These are phyloP conservation scores for Stictocephala bisonia DNA, from an alignment of 2,888 invertebrate species.

Conservation along the genomic window DNA sequence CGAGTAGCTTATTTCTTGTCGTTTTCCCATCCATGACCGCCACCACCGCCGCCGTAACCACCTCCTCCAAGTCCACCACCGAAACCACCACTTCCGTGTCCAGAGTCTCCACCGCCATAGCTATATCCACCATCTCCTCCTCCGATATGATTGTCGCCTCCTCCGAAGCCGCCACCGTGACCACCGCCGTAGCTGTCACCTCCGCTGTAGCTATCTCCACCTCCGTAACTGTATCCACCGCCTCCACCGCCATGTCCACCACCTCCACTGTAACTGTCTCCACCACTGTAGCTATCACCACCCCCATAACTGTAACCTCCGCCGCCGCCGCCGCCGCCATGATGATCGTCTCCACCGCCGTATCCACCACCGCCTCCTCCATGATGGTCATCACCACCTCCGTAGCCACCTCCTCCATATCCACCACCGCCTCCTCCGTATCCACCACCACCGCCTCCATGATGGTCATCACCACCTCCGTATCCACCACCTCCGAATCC, in stretches of 20 bases:
- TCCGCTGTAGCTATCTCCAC: constrained; percentile 42
- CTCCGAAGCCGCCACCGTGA: constrained; percentile 35
- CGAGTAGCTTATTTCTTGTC: constrained; percentile 44
- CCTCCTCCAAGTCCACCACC: constrained; percentile 33
- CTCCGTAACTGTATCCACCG: constrained; percentile 43
- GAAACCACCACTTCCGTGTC: constrained; percentile 18
- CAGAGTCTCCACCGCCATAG: constrained; percentile 35
- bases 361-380: constrained; percentile 50
- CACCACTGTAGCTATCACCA: constrained; percentile 47
- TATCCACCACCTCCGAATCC: constrained; percentile 34
- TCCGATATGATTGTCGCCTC: constrained; percentile 25
- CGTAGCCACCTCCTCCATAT: constrained; percentile 39
- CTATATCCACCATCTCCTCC: constrained; percentile 37
- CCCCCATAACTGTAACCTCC: constrained; percentile 50
- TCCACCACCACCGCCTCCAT: constrained; percentile 49
- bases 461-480: constrained; percentile 42
- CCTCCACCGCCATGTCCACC: constrained; percentile 36
- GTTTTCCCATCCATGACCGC: constrained; percentile 43
- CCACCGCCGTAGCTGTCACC: constrained; percentile 4
- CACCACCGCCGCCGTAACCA: constrained; percentile 20
- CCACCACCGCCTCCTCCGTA: constrained; percentile 38
- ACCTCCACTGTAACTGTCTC: constrained; percentile 45
- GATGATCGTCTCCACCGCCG: constrained; percentile 48
- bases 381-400: constrained; percentile 35
- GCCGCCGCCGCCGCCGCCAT: constrained; percentile 27